phyloP scores from a whole-genome alignment of 2,113 vertebrate species.

The Perca flavescens region DNA sequence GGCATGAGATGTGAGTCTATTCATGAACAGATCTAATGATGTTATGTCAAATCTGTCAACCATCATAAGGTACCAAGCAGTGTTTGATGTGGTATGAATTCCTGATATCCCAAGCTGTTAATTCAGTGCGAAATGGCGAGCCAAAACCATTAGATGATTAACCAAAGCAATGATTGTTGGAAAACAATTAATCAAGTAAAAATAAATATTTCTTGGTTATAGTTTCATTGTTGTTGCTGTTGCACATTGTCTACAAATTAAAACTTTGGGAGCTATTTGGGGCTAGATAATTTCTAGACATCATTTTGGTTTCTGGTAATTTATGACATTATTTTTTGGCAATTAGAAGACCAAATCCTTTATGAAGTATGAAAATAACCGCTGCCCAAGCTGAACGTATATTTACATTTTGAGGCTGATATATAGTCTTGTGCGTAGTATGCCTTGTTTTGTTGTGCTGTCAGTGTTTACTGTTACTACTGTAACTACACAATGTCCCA shows the following conservation, averaged over 20 bases:
- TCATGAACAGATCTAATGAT: conserved; percentile 48
- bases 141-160: conserved; percentile 28
- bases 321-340: conserved; percentile 14
- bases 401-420: conserved; percentile 5
- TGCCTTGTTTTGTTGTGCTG: background rate
- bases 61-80: conserved; percentile 45
- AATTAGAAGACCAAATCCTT: background rate
- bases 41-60: conserved; percentile 72
- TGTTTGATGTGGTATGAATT: conserved; percentile 69
- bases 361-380: conserved; percentile 11
- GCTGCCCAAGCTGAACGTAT: background rate
- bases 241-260: conserved; percentile 6
- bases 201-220: conserved; percentile 22
- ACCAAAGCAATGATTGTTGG: conserved; percentile 10
- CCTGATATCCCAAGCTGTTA: conserved; percentile 32
- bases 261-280: background rate
- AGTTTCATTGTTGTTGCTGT: background rate
- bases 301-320: conserved; percentile 25
- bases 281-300: conserved; percentile 2
- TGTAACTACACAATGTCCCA: background rate
- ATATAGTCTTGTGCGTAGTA: background rate
- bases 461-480: conserved; percentile 6
- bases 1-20: conserved; percentile 68
- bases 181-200: conserved; percentile 33
- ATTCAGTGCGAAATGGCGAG: conserved; percentile 15